These are phyloP conservation scores for Tortrix viridana DNA, from an alignment of 2,888 invertebrate genomes.

Conservation along the genomic window DNA sequence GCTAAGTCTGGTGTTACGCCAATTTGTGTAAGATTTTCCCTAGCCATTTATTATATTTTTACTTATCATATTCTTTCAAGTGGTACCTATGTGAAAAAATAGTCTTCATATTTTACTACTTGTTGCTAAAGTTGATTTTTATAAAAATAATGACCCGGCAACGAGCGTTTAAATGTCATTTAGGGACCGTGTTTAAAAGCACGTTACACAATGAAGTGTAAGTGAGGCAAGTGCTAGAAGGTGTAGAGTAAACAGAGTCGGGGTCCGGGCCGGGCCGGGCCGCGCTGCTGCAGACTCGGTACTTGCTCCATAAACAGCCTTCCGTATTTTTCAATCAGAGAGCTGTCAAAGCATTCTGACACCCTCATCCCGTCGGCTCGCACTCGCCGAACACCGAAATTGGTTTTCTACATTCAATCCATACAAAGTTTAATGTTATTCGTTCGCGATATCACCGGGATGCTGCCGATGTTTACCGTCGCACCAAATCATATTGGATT, in stretches of 20 bases:
- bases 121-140: no score
- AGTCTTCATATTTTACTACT: no score
- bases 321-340: slow-evolving; percentile 86
- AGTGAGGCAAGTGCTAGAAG: no score
- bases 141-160: no score
- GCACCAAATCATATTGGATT: slow-evolving; percentile 85
- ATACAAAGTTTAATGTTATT: slow-evolving; percentile 85
- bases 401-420: slow-evolving; percentile 85
- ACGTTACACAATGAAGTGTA: no score
- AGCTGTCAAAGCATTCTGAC: slow-evolving; percentile 86
- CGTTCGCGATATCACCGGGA: slow-evolving; percentile 84
- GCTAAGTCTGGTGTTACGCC: no score
- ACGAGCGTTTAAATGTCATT: no score
- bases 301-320: slow-evolving; percentile 84
- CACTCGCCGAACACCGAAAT: slow-evolving; percentile 84
- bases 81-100: no score
- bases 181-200: no score
- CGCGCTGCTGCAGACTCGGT: slow-evolving; percentile 45
- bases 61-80: no score
- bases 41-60: no score
- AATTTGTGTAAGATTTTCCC: no score
- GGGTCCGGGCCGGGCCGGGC: slow-evolving; percentile 47
- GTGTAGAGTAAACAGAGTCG: slow-evolving; percentile 24
- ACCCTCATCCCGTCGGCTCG: slow-evolving; percentile 85
- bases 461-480: slow-evolving; percentile 84